These are phyloP conservation scores for Stichodactyla mertensii DNA, from an alignment of 64 coral and sea anemone genomes.

Conservation along the genomic window DNA sequence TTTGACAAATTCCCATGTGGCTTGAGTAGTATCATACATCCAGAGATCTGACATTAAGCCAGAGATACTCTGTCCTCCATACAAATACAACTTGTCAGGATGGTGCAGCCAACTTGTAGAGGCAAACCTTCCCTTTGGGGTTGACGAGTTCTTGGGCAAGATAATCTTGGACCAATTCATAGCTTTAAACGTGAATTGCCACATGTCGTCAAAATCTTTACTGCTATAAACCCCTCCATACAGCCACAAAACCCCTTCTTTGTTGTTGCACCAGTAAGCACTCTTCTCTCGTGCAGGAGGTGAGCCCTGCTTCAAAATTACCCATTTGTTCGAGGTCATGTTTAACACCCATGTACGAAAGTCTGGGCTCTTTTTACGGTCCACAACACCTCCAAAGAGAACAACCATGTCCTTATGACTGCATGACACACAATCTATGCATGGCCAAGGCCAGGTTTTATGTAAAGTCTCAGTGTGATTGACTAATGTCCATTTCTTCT, in stretches of 20 bases:
- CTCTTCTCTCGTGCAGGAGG: conserved; percentile 49
- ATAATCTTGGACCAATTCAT: conserved; percentile 53
- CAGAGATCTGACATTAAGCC: conserved; percentile 67
- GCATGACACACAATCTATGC: conserved; percentile 55
- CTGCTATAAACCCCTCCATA: conserved; percentile 53
- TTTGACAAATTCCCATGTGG: neutral
- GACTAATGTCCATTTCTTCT: conserved; percentile 33
- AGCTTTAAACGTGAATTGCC: conserved; percentile 63
- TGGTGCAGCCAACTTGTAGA: conserved; percentile 55
- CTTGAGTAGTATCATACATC: neutral
- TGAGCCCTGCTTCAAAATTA: neutral
- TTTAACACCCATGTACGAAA: conserved; percentile 48
- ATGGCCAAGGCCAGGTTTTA: conserved; percentile 25
- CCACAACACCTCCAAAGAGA: conserved; percentile 23
- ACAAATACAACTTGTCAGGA: conserved; percentile 67
- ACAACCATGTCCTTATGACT: conserved; percentile 35
- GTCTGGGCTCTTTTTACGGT: neutral
- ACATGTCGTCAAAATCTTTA: conserved; percentile 68
- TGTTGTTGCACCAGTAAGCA: conserved; percentile 71
- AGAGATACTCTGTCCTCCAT: conserved; percentile 49
- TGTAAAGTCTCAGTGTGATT: neutral
- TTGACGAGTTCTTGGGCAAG: neutral
- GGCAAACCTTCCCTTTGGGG: conserved; percentile 36
- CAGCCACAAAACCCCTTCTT: conserved; percentile 50
- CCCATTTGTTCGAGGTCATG: conserved; percentile 46